Base-by-base conservation (phyloP, 2,888 invertebrate species). In the Volucella bombylans region DNA sequence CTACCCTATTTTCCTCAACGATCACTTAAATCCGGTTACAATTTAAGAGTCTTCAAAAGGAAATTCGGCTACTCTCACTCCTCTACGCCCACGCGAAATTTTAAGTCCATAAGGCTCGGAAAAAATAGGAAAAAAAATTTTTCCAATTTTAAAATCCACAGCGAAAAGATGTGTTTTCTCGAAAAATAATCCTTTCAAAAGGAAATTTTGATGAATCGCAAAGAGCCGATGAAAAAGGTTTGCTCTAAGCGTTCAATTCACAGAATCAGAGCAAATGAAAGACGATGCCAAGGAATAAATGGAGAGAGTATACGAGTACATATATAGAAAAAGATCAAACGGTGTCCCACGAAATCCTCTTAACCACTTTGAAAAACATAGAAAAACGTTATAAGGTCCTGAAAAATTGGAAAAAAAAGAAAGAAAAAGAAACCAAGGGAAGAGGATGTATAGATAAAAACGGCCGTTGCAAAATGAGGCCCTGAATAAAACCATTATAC, bases 181-280 rank as follows among this genome's bases (percentile, higher is more conserved):
- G 31, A 31, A 31, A 31, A 6, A 31, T 59, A 59, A 59, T 59
- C 57, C 57, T 59, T 59, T 59, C 57, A 59, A 59, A 59, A 59
- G 57, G 57, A 59, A 59, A 59, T 59, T 39, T 59, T 59, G 57
- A 59, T 59, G 57, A 59, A 59, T 14, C 57, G 41, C 57, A 41
- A 14, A 59, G 41, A 31, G 39, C 14, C 1, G 9, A 6, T 9
- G 38, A 39, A 59, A 59, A 39, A 59, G 41, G 38, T 41, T 41
- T 39, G 57, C 57, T 59, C 41, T 41, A 39, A 59, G 57, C 41
- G 55, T 59, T 41, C 39, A 14, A 12, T 39, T n/a, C 39, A 39
- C 14, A 15, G 38, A 39, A 14, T 14, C 9, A 39, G n/a, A 39
- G 10, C 2, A 31, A 9, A n/a, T 12, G 9, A 3, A 4, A 9